A percentile compares a stretch with the other conserved stretches of the same genome.
Evolutionary conservation across 1,140 invertebrate genomes (phyloP).

Genomic region (Saxidomus purpurata): DNA sequence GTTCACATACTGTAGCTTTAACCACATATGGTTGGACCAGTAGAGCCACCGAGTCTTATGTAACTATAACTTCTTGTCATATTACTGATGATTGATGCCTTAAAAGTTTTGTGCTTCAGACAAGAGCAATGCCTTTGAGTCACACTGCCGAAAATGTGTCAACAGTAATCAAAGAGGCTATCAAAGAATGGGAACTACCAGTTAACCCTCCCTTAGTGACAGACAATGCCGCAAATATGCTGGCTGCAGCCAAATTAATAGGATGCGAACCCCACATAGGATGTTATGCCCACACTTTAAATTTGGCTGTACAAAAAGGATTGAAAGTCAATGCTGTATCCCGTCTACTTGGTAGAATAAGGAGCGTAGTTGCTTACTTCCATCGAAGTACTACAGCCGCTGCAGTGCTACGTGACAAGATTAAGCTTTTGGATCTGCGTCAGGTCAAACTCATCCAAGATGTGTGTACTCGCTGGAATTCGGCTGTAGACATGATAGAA

Average conservation of each 20-base stretch:
- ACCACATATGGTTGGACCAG: conserved; percentile 22
- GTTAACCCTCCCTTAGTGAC: neutral
- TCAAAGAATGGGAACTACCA: conserved; percentile 15
- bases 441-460: conserved; percentile 37
- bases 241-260: neutral
- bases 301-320: conserved; percentile 46
- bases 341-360: conserved; percentile 18
- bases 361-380: conserved; percentile 45
- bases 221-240: conserved; percentile 47
- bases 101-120: conserved; percentile 24
- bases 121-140: neutral
- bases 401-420: neutral
- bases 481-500: conserved; percentile 35
- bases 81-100: conserved; percentile 21
- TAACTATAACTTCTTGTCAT: conserved; percentile 11
- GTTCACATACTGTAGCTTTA: neutral
- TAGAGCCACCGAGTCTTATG: conserved; percentile 26
- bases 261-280: neutral
- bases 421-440: conserved; percentile 19
- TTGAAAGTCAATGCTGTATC: neutral
- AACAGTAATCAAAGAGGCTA: conserved; percentile 15
- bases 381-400: conserved; percentile 36
- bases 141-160: conserved; percentile 25
- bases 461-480: conserved; percentile 45
- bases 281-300: conserved; percentile 59